Evolutionary conservation across 2,888 invertebrate species (phyloP), one percentile per base, ranked within the genome.

Genomic region (Siphlonurus alternatus): DNA sequence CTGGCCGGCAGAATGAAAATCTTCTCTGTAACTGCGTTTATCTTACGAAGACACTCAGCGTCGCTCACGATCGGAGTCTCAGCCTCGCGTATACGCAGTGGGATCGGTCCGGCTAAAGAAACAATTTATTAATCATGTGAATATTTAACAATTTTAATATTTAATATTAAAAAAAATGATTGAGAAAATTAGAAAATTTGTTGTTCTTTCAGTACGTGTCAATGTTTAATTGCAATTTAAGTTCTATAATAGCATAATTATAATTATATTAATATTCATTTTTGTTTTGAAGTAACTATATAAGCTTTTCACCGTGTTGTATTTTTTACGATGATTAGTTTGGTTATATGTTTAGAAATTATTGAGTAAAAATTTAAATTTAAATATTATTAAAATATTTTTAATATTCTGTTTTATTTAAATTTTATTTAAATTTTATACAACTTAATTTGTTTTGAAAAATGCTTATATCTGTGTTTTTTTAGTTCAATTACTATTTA

Each of bases 1-100:
- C 91, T 91, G 1, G 93, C 92, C 3, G 94, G 94, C 69, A 94
- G 76, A 68, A 93, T 93, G 77, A 94, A 94, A 71, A 93, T 90
- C 77, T 94, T 94, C 77, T 94, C 93, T 0, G 94, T 94, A 63
- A 94, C 94, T 0, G 93, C 91, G 73, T 94, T 94, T 25, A 94
- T 92, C 76, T 94, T 93, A 59, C 92, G 81, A 68, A 93, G 88
- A 73, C 94, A 94, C 75, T 93, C 93, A 19, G 91, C 86, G 74
- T 94, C 93, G 71, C 91, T 92, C 63, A 94, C 93, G 66, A 94
- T 90, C 0, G 94, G 94, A 67, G 94, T 86, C 75, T 91, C 90
- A 0, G 93, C 93, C 75, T 93, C 93, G 61, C 94, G 83, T 20
- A 94, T 91, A 66, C 91, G 81, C 68, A 94, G 76, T 0, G 94